Evolutionary conservation across 2,888 invertebrate genomes (phyloP).

Genomic region (Bellardia bayeri): DNA sequence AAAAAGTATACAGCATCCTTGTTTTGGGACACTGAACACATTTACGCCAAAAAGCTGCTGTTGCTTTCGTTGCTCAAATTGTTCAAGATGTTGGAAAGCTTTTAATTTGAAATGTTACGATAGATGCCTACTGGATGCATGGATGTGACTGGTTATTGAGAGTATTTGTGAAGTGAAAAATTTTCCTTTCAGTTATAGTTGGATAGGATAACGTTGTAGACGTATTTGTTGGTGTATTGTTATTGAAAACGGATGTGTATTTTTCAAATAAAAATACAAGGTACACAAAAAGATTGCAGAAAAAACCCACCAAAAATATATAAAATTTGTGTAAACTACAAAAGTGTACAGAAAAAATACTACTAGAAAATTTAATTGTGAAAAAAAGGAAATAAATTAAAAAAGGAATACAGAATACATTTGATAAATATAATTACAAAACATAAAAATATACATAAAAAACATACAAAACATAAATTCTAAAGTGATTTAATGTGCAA

Average conservation of each 20-base stretch:
- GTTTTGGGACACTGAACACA: slow-evolving; percentile 27
- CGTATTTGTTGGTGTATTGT: slow-evolving; percentile 74
- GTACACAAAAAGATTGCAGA: slow-evolving; percentile 64
- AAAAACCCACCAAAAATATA: slow-evolving; percentile 10
- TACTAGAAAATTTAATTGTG: background rate
- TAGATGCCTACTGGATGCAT: slow-evolving; percentile 33
- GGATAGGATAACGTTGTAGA: slow-evolving; percentile 83
- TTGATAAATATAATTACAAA: background rate
- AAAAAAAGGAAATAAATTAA: background rate
- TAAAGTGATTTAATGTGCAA: background rate
- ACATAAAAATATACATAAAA: background rate
- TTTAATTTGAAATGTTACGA: slow-evolving; percentile 23
- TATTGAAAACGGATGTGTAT: slow-evolving; percentile 66
- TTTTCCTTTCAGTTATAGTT: slow-evolving; percentile 83
- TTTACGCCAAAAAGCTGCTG: slow-evolving; percentile 58
- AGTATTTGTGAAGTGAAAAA: slow-evolving; percentile 66
- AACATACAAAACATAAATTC: too few species aligned
- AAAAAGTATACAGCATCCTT: slow-evolving; percentile 66
- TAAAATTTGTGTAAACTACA: slow-evolving; percentile 34
- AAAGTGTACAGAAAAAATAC: slow-evolving; percentile 34
- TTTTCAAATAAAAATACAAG: slow-evolving; percentile 66
- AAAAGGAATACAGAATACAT: background rate
- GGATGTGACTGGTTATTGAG: slow-evolving; percentile 46
- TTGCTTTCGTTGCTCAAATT: background rate
- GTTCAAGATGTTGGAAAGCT: slow-evolving; percentile 49